Percentiles rank a stretch among this genome's conserved stretches.
These are phyloP conservation scores for Eristalis arbustorum DNA, from an alignment of 2,888 invertebrate species.

Conservation along the genomic window DNA sequence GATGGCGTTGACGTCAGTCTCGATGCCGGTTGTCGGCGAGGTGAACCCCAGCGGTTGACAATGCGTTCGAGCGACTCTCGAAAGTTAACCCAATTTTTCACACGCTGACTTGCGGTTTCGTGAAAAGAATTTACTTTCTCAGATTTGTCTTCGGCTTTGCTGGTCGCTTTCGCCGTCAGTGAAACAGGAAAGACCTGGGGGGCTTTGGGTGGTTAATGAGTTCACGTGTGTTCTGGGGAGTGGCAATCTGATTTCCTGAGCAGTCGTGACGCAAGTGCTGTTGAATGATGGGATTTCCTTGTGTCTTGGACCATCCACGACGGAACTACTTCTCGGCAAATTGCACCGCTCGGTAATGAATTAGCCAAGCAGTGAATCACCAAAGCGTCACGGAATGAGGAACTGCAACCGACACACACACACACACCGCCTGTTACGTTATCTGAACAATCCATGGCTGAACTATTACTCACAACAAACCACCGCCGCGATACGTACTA, in stretches of 20 bases:
- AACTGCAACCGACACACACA: constrained; percentile 43
- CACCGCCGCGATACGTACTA: too few relatives aligned
- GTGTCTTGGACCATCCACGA: neutral
- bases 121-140: constrained; percentile 58
- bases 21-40: neutral
- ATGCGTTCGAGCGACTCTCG: constrained; percentile 23
- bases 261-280: neutral
- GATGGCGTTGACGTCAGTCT: constrained; percentile 15
- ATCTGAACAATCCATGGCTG: constrained; percentile 34
- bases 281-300: too few relatives aligned
- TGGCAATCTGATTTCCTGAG: neutral
- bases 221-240: neutral
- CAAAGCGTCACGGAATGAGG: constrained; percentile 61
- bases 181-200: neutral
- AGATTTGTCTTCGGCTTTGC: constrained; percentile 46
- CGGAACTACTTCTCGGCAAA: neutral
- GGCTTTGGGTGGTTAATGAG: neutral
- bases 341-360: neutral
- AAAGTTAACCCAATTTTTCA: constrained; percentile 68
- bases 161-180: constrained; percentile 31
- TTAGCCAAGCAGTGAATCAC: constrained; percentile 42
- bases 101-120: constrained; percentile 3
- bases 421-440: constrained; percentile 58
- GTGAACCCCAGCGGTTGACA: constrained; percentile 16
- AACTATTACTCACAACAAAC: constrained; percentile 61